Base-by-base conservation (phyloP, 2,797 vertebrate species). In the Columba guinea region DNA sequence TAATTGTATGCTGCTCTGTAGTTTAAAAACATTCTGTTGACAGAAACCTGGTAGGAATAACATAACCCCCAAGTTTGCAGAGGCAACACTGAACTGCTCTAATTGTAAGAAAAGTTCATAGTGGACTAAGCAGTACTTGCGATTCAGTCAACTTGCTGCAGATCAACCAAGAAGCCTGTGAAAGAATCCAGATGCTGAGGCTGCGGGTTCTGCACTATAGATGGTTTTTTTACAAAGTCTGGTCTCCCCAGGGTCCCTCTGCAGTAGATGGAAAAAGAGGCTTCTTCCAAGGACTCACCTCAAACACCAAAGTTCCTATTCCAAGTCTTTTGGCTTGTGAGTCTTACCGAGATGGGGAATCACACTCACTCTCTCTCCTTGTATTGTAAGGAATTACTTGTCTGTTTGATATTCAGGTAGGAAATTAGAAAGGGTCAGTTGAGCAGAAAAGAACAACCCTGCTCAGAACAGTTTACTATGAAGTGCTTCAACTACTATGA, bases 11-110 rank as follows among this genome's bases (percentile, higher is more conserved):
- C 64, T 78, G 44, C 37, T 84, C 56, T 68, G 30, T 78, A 59
- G 20, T 87, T 94, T 87, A 39, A 87, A 93, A 95, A 89, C 73
- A 67, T 37, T 63, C 64, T 90, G 59, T 87, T 91, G 58, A 73
- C 37, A 87, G 64, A 92, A 91, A 76, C 26, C 35, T 64, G 13
- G 28, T 92, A 85, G 39, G 55, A 92, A 52, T 87, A 91, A 84
- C 37, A 68, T 37, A 58, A 55, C 17, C 10, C 15, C 16, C 13
- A 56, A 17, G 94, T 75, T 30, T 56, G 9, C 53, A 77, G 58
- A 74, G 56, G 18, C 10, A 28, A 20, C 44, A 30, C 35, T 35
- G 53, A 71, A 71, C 69, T 84, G 26, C 46, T 86, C 4, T 30
- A 63, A 53, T 30, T 52, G 13, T n/a, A 69, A 67, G 48, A 53